Evolutionary conservation across 2,113 vertebrate species (phyloP), one percentile per base, ranked within the genome.

Genomic region (Trogon surrucura): DNA sequence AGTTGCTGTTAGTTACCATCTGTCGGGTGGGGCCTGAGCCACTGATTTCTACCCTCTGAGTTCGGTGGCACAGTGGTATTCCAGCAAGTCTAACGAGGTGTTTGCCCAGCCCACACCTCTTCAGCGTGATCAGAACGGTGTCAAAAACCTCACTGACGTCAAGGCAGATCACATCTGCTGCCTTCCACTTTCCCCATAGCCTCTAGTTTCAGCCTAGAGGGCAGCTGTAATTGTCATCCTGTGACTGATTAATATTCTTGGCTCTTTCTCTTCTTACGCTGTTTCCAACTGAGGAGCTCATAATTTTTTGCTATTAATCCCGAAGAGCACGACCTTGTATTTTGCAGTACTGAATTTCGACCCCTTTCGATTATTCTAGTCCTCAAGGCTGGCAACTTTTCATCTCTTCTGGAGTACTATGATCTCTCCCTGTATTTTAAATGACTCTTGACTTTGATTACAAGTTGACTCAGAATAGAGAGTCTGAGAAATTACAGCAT

Each of bases 211-310:
- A 95, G 82, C 91, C 79, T 91, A 77, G 79, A 73, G 79, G 92
- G 85, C 91, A 95, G 91, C 64, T 5, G 4, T 87, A 95, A 91
- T 96, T 95, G 77, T 89, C 84, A 91, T 92, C 80, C 89, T 75
- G 51, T 93, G 91, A 84, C 80, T 93, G 92, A 95, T 92, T 95
- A 96, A 95, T 89, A 93, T 95, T 95, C 91, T 65, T 87, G 77
- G 60, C 83, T 95, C 83, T 71, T 91, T 92, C 47, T 87, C 83
- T 65, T 93, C 69, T 95, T 64, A 60, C 19, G 69, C 93, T 93
- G 70, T 91, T 96, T 94, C 88, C 94, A 92, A 2, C 67, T 45
- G 81, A 91, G 87, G 69, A 92, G 61, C 73, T 97, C 70, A 48
- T 91, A 84, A 58, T 83, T 91, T 96, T 92, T 93, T 84, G 73